These are phyloP conservation scores for Balaeniceps rex DNA, from an alignment of 2,113 vertebrate species.

Conservation along the genomic window DNA sequence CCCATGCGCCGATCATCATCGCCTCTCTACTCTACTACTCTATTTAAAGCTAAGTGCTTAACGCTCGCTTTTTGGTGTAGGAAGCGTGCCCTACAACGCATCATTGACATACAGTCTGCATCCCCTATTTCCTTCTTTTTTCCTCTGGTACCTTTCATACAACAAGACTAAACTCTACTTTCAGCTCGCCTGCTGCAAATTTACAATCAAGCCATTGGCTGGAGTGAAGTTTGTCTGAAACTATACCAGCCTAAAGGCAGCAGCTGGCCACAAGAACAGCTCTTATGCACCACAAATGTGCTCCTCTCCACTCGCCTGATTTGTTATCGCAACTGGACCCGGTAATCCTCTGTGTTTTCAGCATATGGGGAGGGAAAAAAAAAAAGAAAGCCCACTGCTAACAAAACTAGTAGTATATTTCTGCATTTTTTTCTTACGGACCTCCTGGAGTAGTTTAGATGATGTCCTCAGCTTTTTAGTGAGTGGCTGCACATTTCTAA, in stretches of 20 bases:
- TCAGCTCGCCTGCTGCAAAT: background rate
- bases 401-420: background rate
- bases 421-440: background rate
- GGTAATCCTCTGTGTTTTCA: background rate
- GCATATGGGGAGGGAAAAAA: background rate
- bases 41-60: background rate
- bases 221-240: background rate
- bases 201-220: background rate
- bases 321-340: background rate
- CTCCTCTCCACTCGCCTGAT: background rate
- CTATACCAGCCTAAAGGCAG: background rate
- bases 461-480: background rate
- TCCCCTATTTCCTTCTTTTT: background rate
- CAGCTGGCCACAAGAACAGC: background rate
- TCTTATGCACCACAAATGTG: background rate
- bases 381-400: background rate
- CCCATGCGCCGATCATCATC: background rate
- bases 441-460: background rate
- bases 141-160: background rate
- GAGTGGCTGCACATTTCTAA: background rate
- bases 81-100: background rate
- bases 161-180: background rate
- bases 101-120: rapidly evolving
- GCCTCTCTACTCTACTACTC: background rate
- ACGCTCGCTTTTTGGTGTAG: background rate